phyloP scores from a whole-genome alignment of 2,797 vertebrate genomes.

The Huso huso region DNA sequence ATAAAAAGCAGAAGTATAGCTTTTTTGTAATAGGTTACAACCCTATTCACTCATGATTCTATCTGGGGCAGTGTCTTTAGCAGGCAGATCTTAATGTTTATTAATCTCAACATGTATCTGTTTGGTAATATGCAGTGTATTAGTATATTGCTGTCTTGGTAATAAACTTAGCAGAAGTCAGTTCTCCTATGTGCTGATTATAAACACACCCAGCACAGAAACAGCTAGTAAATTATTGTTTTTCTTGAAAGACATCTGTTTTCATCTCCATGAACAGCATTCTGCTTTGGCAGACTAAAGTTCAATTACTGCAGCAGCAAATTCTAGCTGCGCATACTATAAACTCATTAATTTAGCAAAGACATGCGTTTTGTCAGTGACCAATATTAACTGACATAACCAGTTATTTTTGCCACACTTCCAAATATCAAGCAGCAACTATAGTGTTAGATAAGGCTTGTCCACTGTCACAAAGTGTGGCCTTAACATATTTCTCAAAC shows the following conservation, averaged over 20 bases:
- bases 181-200: constrained; percentile 43
- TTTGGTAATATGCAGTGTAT: constrained; percentile 27
- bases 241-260: constrained; percentile 53
- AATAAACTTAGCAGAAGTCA: constrained; percentile 48
- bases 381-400: constrained; percentile 45
- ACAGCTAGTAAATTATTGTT: constrained; percentile 48
- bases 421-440: background rate
- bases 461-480: background rate
- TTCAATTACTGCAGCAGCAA: constrained; percentile 45
- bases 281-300: constrained; percentile 52
- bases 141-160: constrained; percentile 40
- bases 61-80: constrained; percentile 41
- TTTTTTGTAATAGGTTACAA: too few species aligned
- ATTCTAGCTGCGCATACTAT: constrained; percentile 40
- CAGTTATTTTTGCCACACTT: constrained; percentile 21
- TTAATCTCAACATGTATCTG: constrained; percentile 36
- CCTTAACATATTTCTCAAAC: too few species aligned
- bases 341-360: constrained; percentile 46
- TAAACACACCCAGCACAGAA: constrained; percentile 43
- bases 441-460: background rate
- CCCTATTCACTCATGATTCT: constrained; percentile 29
- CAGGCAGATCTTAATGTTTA: constrained; percentile 41
- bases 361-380: constrained; percentile 31
- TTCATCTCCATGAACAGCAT: constrained; percentile 58
- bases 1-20: too few species aligned